Conservation (phyloP, 2,797 vertebrate genomes). For the Meda fulgida region DNA sequence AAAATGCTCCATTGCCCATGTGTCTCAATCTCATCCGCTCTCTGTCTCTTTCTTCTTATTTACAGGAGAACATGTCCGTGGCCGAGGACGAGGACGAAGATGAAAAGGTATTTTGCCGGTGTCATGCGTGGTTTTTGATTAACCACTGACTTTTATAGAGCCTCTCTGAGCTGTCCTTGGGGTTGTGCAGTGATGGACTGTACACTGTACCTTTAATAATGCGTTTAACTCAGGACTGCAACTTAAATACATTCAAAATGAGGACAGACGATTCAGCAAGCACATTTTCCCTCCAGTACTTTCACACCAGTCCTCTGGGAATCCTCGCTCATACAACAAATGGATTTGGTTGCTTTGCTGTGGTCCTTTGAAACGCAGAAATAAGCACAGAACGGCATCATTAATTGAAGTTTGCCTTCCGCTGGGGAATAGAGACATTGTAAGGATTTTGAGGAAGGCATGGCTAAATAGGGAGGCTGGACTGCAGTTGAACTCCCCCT, state of each 20-base stretch:
- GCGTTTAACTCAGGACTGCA: slow-evolving; percentile 50
- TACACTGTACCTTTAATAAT: slow-evolving; percentile 36
- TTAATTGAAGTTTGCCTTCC: slow-evolving; percentile 67
- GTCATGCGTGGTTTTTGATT: slow-evolving; percentile 48
- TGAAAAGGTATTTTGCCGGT: slow-evolving; percentile 86
- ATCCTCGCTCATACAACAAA: slow-evolving; percentile 67
- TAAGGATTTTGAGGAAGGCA: slow-evolving; percentile 57
- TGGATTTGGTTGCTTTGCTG: slow-evolving; percentile 62
- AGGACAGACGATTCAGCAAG: slow-evolving; percentile 64
- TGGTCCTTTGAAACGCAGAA: slow-evolving; percentile 70
- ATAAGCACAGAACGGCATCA: slow-evolving; percentile 69
- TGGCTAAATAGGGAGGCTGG: slow-evolving; percentile 63
- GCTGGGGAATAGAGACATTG: slow-evolving; percentile 57
- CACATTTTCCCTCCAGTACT: slow-evolving; percentile 57
- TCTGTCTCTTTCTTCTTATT: slow-evolving; percentile 68
- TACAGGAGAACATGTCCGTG: slow-evolving; percentile 87
- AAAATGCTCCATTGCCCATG: slow-evolving; percentile 77
- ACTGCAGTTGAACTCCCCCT: slow-evolving; percentile 62
- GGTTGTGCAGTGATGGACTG: slow-evolving; percentile 1
- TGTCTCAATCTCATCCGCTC: slow-evolving; percentile 69
- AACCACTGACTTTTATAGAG: slow-evolving; percentile 41
- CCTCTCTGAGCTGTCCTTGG: slow-evolving; percentile 38
- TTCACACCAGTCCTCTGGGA: slow-evolving; percentile 68
- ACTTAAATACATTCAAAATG: slow-evolving; percentile 56
- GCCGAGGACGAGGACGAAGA: slow-evolving; percentile 95